Evolutionary conservation across 2,888 invertebrate genomes (phyloP), one percentile per base, ranked within the genome.

Genomic region (Hartigia nigra): DNA sequence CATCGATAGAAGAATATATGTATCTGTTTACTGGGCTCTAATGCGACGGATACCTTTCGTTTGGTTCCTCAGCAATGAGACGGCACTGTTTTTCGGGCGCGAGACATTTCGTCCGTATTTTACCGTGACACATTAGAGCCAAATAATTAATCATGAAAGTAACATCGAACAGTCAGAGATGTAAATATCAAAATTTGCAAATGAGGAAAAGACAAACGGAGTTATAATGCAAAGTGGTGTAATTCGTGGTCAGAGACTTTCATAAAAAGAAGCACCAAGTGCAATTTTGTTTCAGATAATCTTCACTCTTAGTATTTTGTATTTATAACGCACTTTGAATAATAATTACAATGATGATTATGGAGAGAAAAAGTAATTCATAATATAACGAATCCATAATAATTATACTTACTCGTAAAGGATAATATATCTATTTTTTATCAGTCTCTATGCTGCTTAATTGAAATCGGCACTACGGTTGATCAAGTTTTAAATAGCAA

Each of bases 151-250:
- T 85, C 82, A 82, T 84, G 84, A 86, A 86, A 84, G 82, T 88
- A 89, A 90, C 90, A 90, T 86, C 88, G 86, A 90, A 90, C 89
- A 90, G 83, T 88, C 83, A 89, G 86, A 87, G 82, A 86, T 83
- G 80, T 84, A 87, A 83, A 80, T 87, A 87, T 88, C 80, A 87
- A 88, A 87, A 80, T 87, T 88, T 84, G 89, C 89, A 88, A 90
- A 89, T 88, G 75, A 87, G 82, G 83, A 88, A 87, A 86, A 83
- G 83, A 85, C 80, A 85, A 87, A 86, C 84, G 79, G 86, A 88
- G 87, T 84, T 83, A 86, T 85, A 88, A 89, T 88, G 88, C 87
- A 88, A 79, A 83, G 84, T 85, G 85, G 83, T 84, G 87, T 86
- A 82, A 89, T 89, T 87, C 86, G 80, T 87, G 88, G 83, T 82